Evolutionary conservation across 23 tunicate genomes (phyloP).

Genomic region (Botrylloides violaceus): DNA sequence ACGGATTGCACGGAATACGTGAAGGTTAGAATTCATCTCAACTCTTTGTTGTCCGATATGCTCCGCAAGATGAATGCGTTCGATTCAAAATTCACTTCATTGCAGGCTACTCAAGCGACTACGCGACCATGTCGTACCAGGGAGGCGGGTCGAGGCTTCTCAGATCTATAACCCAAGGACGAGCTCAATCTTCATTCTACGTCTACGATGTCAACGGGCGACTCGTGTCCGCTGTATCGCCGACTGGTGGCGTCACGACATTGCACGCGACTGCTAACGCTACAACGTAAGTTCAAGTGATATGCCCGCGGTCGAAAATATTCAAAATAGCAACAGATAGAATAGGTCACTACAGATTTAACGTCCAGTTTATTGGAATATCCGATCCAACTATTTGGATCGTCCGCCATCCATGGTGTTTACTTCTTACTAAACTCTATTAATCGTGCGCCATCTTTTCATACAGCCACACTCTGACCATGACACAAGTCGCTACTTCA

Average conservation of each 20-base stretch:
- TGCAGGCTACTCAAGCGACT: slow-evolving; percentile 23
- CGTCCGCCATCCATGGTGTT: neutral
- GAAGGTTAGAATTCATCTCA: slow-evolving; percentile 23
- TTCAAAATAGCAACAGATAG: too few relatives aligned
- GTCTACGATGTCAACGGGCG: slow-evolving; percentile 77
- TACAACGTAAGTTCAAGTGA: slow-evolving; percentile 18
- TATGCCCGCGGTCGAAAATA: neutral
- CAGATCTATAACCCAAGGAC: slow-evolving; percentile 45
- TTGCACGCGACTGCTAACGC: slow-evolving; percentile 38
- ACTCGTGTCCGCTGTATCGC: slow-evolving; percentile 51
- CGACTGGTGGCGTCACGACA: slow-evolving; percentile 71
- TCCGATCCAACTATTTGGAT: too few relatives aligned
- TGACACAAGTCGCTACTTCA: slow-evolving; percentile 51
- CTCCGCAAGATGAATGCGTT: neutral
- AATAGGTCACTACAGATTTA: too few relatives aligned
- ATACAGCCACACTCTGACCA: slow-evolving; percentile 47
- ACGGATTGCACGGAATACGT: slow-evolving; percentile 24
- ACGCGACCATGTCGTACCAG: slow-evolving; percentile 68
- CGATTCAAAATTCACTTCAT: neutral
- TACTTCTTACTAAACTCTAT: too few relatives aligned
- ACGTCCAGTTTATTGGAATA: too few relatives aligned
- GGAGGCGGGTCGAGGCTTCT: slow-evolving; percentile 43
- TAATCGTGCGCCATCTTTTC: too few relatives aligned
- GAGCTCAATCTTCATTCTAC: slow-evolving; percentile 52
- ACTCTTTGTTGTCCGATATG: neutral